A percentile compares a stretch with the other conserved stretches of the same genome.
These are phyloP conservation scores for Gila robusta DNA, from an alignment of 2,797 vertebrate species.

Conservation along the genomic window DNA sequence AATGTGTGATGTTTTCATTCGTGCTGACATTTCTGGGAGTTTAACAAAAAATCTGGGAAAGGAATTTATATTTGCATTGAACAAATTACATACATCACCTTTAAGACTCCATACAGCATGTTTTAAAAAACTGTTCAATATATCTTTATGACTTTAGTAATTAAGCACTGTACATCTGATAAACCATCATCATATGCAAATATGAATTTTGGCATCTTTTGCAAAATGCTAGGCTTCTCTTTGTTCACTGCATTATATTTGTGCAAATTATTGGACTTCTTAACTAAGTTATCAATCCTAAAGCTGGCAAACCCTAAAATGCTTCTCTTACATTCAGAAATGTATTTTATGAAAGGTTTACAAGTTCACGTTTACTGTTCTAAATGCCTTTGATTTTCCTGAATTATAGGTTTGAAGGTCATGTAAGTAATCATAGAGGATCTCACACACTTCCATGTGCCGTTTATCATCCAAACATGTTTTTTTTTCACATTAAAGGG, in stretches of 20 bases:
- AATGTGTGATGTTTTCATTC: constrained; percentile 6
- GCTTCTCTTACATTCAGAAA: not conserved
- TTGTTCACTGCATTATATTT: constrained; percentile 14
- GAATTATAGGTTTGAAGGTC: not conserved
- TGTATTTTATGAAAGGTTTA: not conserved
- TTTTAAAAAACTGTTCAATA: no score
- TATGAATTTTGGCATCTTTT: constrained; percentile 21
- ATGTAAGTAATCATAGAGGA: not conserved
- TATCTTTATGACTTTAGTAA: not conserved
- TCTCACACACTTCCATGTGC: not conserved
- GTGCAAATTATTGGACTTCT: not conserved
- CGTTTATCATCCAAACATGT: not conserved
- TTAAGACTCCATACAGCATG: no score
- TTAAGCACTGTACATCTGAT: no score
- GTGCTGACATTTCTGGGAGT: not conserved
- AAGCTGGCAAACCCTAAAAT: not conserved
- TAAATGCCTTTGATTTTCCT: not conserved
- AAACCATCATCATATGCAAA: constrained; percentile 21
- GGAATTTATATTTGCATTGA: no score
- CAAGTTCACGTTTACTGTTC: not conserved
- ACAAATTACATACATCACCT: not conserved
- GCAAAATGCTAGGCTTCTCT: constrained; percentile 4
- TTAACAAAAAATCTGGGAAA: not conserved
- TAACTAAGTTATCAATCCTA: not conserved
- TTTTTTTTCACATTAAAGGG: not conserved